These are phyloP conservation scores for Clitarchus hookeri DNA, from an alignment of 2,888 invertebrate genomes.

Conservation along the genomic window DNA sequence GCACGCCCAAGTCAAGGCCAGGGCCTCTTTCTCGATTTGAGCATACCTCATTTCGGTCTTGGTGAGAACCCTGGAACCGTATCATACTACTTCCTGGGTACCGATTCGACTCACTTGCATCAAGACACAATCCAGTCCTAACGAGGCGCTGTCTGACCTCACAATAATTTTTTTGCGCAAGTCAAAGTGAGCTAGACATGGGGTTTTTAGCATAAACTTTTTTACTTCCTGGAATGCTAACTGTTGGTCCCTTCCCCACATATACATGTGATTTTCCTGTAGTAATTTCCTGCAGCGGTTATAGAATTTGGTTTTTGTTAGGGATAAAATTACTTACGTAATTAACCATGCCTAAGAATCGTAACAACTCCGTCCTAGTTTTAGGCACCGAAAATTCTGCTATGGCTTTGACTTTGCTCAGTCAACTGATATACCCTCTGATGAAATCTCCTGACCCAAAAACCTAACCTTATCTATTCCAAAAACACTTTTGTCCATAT, in stretches of 20 bases:
- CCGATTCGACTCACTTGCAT: too few relatives aligned
- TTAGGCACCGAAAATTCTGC: neutral
- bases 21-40: too few relatives aligned
- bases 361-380: neutral
- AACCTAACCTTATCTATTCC: neutral
- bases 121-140: neutral
- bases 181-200: conserved; percentile 6
- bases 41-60: too few relatives aligned
- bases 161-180: neutral
- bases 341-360: neutral
- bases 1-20: too few relatives aligned
- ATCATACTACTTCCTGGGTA: too few relatives aligned
- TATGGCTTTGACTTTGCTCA: neutral
- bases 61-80: too few relatives aligned
- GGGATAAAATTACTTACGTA: neutral
- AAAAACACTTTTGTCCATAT: neutral
- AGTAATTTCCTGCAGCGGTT: too few relatives aligned
- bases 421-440: neutral
- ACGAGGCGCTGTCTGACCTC: neutral
- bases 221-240: neutral
- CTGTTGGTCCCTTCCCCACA: neutral
- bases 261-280: neutral
- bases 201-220: neutral
- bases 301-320: too few relatives aligned
- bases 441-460: neutral